phyloP scores from a whole-genome alignment of 2,888 invertebrate genomes.

The Adelphocoris suturalis region DNA sequence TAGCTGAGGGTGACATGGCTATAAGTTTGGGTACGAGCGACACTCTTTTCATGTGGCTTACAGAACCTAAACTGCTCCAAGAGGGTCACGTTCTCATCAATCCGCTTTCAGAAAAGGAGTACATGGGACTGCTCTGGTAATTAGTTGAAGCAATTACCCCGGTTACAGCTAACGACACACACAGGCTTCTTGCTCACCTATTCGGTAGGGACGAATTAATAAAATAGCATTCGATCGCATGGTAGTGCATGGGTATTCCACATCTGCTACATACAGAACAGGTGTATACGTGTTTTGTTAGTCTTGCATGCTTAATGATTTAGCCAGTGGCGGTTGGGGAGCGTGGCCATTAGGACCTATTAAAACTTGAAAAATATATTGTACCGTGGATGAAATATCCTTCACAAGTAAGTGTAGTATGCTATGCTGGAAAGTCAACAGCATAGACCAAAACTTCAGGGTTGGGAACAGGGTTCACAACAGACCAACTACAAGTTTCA shows the following conservation, averaged over 20 bases:
- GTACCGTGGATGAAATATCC: too few relatives aligned
- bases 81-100: slow-evolving; percentile 94
- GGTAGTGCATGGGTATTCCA: neutral
- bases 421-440: too few relatives aligned
- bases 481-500: too few relatives aligned
- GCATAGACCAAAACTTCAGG: too few relatives aligned
- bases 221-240: slow-evolving; percentile 5
- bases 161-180: slow-evolving; percentile 65
- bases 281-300: neutral
- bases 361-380: too few relatives aligned
- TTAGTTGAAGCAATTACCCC: slow-evolving; percentile 51
- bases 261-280: neutral
- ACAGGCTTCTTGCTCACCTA: slow-evolving; percentile 67
- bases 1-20: slow-evolving; percentile 89
- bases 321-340: too few relatives aligned
- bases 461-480: too few relatives aligned
- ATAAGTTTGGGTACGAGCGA: slow-evolving; percentile 97
- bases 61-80: slow-evolving; percentile 83
- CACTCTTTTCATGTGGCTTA: slow-evolving; percentile 90
- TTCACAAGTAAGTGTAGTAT: too few relatives aligned
- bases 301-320: neutral
- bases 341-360: too few relatives aligned
- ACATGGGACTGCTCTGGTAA: slow-evolving; percentile 94
- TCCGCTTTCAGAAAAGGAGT: slow-evolving; percentile 87
- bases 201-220: slow-evolving; percentile 67